phyloP scores from a whole-genome alignment of 1,140 invertebrate genomes.

The Apis mellifera region Amel_HAv3.1 CM009940.2:6746001-6746500 shows the following conservation, averaged over 20 bases:
- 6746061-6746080: constrained; percentile 11
- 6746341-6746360: constrained; percentile 28
- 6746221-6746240: constrained; percentile 41
- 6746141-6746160: constrained; percentile 29
- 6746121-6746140: background rate
- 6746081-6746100: background rate
- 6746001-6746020: background rate
- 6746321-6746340: constrained; percentile 20
- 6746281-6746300: constrained; percentile 55
- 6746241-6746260: constrained; percentile 36
- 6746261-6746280: constrained; percentile 55
- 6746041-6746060: background rate
- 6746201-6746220: constrained; percentile 19
- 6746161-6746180: constrained; percentile 25
- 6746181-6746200: constrained; percentile 24
- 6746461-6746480: constrained; percentile 47
- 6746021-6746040: background rate
- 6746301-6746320: background rate
- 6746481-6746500: background rate
- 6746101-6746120: constrained; percentile 34
- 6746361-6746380: constrained; percentile 47
- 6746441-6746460: constrained; percentile 50
- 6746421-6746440: constrained; percentile 50
- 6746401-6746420: constrained; percentile 62
- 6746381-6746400: constrained; percentile 37